phyloP scores from a whole-genome alignment of 2,113 vertebrate species.

The Ardeotis arabs region DNA sequence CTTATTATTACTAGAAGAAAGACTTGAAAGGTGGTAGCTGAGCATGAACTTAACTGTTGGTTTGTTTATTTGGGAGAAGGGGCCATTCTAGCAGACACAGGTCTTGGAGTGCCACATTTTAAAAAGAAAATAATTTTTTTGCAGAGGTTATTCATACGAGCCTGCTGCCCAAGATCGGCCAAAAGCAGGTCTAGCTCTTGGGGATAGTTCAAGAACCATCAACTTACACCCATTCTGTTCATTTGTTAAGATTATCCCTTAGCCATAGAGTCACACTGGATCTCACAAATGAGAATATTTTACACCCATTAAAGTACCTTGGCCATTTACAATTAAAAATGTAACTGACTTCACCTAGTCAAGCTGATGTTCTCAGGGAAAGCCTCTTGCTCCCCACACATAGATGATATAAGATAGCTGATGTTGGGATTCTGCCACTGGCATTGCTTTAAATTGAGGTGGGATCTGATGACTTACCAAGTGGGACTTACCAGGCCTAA shows the following conservation, averaged over 20 bases:
- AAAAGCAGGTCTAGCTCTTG: neutral
- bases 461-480: neutral
- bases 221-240: neutral
- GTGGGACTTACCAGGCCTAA: neutral
- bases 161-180: neutral
- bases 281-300: neutral
- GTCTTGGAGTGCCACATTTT: neutral
- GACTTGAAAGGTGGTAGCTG: neutral
- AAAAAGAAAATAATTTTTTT: neutral
- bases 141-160: neutral
- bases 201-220: neutral
- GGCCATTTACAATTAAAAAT: neutral
- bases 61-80: neutral
- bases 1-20: neutral
- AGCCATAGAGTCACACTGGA: neutral
- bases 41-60: neutral
- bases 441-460: neutral
- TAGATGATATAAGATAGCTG: accelerated
- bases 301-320: neutral
- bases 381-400: neutral
- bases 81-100: neutral
- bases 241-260: neutral
- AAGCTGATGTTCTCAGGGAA: neutral
- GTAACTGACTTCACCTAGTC: neutral
- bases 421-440: neutral